Evolutionary conservation across 2,797 vertebrate species (phyloP), one percentile per base, ranked within the genome.

Genomic region (Myripristis murdjan): DNA sequence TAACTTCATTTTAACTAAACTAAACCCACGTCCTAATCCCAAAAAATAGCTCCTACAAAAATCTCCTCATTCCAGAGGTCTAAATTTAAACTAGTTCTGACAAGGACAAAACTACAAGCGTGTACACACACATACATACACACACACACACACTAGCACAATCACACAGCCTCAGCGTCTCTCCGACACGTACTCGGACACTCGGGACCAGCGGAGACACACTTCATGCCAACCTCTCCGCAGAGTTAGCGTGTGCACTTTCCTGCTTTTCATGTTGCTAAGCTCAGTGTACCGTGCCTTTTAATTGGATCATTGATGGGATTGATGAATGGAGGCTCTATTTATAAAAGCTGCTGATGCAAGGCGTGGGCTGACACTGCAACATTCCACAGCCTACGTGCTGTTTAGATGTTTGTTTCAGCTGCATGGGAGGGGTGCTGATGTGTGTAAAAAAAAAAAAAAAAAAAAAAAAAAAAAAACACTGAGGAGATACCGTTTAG

Each of bases 231-330:
- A 28, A 28, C 28, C 28, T 28, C 28, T 28, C 28, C 28, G 5
- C 24, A 41, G 15, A 59, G 49, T 65, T 15, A 28, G 14, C 61
- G 14, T 71, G 55, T 55, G 28, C 8, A 7, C n/a, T 47, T 9
- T 64, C 56, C 49, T 51, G 20, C 5, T 33, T 9, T 64, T 15
- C 35, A 5, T 47, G 35, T 60, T 43, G 55, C 60, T 67, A n/a
- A 46, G 54, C 63, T 71, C 31, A 9, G 11, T 20, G 47, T 62
- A 56, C 75, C 39, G 41, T 18, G 65, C 61, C 12, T 62, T 77
- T 60, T 64, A 68, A 80, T 84, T 73, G 52, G 64, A 72, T 86
- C 57, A 66, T 47, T 84, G 57, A 72, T 59, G 26, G 58, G 59
- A 62, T 44, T 74, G 74, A 78, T 83, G 77, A 80, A 28, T 35